Evolutionary conservation across 1,140 invertebrate species (phyloP).

Genomic region (Drosophila setifemur): DNA sequence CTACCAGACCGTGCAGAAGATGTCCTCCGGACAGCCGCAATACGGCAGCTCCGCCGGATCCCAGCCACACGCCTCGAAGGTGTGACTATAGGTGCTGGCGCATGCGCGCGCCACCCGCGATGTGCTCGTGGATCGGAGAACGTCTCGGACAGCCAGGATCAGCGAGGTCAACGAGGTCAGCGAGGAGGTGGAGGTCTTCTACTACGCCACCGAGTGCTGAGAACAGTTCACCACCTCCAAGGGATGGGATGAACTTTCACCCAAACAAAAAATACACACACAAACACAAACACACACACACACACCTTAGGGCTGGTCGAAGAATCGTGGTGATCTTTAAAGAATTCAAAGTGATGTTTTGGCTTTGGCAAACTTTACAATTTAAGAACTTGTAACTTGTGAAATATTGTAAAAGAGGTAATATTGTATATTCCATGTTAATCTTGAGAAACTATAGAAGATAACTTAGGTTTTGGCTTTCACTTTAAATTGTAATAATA

Average conservation of each 20-base stretch:
- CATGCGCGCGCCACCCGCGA: slow-evolving; percentile 72
- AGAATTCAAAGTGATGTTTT: too few species aligned
- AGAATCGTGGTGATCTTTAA: too few species aligned
- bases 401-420: too few species aligned
- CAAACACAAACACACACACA: background rate
- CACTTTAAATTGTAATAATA: too few species aligned
- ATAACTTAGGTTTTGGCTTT: too few species aligned
- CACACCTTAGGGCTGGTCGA: too few species aligned
- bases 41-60: slow-evolving; percentile 57
- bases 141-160: background rate
- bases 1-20: slow-evolving; percentile 73
- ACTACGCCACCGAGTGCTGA: slow-evolving; percentile 78
- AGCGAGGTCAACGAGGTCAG: slow-evolving; percentile 33
- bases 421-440: too few species aligned
- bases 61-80: slow-evolving; percentile 79
- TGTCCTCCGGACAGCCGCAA: slow-evolving; percentile 42
- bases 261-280: too few species aligned
- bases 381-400: too few species aligned
- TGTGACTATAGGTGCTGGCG: slow-evolving; percentile 82
- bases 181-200: slow-evolving; percentile 77
- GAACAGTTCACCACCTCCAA: background rate
- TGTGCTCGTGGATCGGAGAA: slow-evolving; percentile 29
- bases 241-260: background rate
- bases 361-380: too few species aligned
- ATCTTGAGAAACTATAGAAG: too few species aligned